These are phyloP conservation scores for Hydropsyche betteni DNA, from an alignment of 2,888 invertebrate species.

Conservation along the genomic window DNA sequence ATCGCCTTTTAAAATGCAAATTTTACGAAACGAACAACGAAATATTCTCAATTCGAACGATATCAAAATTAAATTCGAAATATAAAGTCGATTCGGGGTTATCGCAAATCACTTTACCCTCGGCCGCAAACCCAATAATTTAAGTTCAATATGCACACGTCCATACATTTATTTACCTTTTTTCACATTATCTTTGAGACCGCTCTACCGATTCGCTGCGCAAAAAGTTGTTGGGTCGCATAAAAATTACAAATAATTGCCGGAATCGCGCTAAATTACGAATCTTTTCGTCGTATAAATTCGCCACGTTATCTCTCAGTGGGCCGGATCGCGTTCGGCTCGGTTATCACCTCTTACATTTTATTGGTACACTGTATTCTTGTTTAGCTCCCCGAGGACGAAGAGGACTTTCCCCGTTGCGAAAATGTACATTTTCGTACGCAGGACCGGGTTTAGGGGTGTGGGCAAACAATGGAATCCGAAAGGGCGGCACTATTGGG, in stretches of 20 bases:
- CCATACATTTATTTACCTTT: not conserved
- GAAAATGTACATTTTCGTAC: no score
- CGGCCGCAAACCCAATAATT: constrained; percentile 6
- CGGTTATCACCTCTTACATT: constrained; percentile 45
- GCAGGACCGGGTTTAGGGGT: no score
- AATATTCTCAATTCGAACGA: constrained; percentile 1
- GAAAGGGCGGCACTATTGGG: no score
- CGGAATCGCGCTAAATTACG: constrained; percentile 44
- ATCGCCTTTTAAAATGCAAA: not conserved
- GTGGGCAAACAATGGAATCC: no score
- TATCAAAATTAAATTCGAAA: not conserved
- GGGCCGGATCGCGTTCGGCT: constrained; percentile 6
- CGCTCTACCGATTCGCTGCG: not conserved
- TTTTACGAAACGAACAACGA: constrained; percentile 13
- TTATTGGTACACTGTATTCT: constrained; percentile 38
- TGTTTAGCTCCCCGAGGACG: constrained; percentile 36
- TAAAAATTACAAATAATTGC: constrained; percentile 51
- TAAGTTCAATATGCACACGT: constrained; percentile 9
- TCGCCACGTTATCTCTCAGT: constrained; percentile 44
- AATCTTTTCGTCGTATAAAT: constrained; percentile 46
- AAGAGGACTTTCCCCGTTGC: constrained; percentile 4
- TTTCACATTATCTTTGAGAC: not conserved
- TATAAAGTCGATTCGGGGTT: not conserved
- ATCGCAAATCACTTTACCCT: not conserved
- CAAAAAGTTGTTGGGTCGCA: not conserved